Evolutionary conservation across 2,888 invertebrate genomes (phyloP).

Genomic region (Netelia fuscicornis): DNA sequence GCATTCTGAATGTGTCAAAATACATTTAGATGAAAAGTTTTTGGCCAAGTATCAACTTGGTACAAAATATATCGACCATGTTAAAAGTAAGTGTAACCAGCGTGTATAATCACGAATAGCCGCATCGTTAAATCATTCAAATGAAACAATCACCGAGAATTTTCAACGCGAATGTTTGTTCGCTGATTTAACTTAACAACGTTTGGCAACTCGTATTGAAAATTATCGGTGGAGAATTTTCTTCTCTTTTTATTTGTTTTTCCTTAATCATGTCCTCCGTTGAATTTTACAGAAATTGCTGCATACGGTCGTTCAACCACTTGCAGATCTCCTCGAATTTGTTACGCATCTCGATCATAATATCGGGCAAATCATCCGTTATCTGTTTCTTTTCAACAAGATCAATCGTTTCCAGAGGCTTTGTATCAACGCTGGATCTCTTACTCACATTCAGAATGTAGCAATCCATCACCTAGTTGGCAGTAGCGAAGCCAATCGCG

Average conservation of each 20-base stretch:
- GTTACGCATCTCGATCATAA: constrained; percentile 47
- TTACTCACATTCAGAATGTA: constrained; percentile 78
- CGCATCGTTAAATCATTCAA: constrained; percentile 30
- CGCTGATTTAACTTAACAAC: not conserved
- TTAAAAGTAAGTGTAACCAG: constrained; percentile 15
- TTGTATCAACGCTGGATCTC: constrained; percentile 56
- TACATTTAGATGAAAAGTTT: constrained; percentile 50
- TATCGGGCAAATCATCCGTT: constrained; percentile 51
- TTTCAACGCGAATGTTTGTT: constrained; percentile 9
- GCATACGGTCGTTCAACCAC: constrained; percentile 56
- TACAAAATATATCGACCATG: constrained; percentile 10
- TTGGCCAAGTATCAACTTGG: constrained; percentile 27
- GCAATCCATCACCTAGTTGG: constrained; percentile 80
- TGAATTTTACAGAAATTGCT: constrained; percentile 43
- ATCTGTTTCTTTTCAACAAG: constrained; percentile 57
- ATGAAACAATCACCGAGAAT: not conserved
- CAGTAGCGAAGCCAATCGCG: constrained; percentile 88
- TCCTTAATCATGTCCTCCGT: not conserved
- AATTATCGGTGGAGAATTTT: constrained; percentile 17
- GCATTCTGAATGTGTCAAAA: constrained; percentile 69
- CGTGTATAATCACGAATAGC: constrained; percentile 8
- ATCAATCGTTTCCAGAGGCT: constrained; percentile 64
- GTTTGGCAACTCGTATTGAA: not conserved
- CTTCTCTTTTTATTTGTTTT: not conserved
- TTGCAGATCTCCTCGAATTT: constrained; percentile 59